Conservation (phyloP, 2,113 vertebrate genomes). For the Leucopsar rothschildi region DNA sequence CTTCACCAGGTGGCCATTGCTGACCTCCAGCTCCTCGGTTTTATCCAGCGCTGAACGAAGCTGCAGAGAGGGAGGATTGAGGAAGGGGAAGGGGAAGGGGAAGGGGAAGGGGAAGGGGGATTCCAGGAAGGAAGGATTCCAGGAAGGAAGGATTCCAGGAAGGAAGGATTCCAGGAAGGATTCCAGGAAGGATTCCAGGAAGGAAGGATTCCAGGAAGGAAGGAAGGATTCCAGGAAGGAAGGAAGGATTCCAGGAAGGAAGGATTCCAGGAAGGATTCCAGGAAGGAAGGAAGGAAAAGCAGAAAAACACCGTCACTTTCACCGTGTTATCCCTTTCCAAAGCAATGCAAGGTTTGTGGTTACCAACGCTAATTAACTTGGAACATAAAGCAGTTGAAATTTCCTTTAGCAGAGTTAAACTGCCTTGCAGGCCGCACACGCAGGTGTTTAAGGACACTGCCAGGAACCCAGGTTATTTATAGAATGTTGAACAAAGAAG, state of each 20-base stretch:
- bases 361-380: neutral
- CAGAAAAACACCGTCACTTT: neutral
- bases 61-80: conserved; percentile 57
- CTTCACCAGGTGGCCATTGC: conserved; percentile 91
- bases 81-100: no score
- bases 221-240: no score
- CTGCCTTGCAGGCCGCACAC: neutral
- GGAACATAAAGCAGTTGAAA: neutral
- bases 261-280: neutral
- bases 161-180: no score
- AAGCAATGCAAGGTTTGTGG: neutral
- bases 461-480: neutral
- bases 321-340: neutral
- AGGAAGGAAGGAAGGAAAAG: neutral
- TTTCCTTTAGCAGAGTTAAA: neutral
- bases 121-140: no score
- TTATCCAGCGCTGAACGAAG: conserved; percentile 91
- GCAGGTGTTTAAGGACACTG: neutral
- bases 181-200: no score
- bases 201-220: no score
- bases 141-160: no score
- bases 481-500: neutral
- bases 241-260: no score
- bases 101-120: no score
- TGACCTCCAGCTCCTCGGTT: conserved; percentile 91